Evolutionary conservation across 2,113 vertebrate species (phyloP).

Genomic region (Otus sunia): DNA sequence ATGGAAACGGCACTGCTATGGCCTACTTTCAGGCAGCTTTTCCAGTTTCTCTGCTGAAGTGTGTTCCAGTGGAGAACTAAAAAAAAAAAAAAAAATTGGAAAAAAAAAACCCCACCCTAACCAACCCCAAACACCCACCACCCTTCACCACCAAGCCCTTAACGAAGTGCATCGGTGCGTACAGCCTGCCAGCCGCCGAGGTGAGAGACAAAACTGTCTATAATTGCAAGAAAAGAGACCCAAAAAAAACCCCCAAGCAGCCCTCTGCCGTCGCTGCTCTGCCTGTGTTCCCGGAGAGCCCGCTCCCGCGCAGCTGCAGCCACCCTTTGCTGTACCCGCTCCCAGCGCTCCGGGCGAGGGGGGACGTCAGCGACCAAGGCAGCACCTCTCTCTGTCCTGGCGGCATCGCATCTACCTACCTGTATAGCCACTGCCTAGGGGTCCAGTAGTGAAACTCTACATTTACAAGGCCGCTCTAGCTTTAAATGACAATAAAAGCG

Average conservation of each 20-base stretch:
- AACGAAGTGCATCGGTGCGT: neutral
- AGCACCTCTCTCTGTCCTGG: neutral
- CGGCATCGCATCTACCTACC: neutral
- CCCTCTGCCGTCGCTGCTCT: neutral
- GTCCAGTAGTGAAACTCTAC: conserved; percentile 40
- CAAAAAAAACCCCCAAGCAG: neutral
- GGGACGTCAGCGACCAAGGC: neutral
- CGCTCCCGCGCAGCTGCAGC: neutral
- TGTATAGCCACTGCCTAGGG: conserved; percentile 32
- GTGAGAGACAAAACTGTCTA: conserved; percentile 17
- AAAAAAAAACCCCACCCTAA: neutral
- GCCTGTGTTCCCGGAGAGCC: neutral
- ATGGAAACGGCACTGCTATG: conserved; percentile 87
- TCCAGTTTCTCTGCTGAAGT: conserved; percentile 81
- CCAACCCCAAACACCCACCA: neutral
- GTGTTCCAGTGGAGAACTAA: conserved; percentile 66
- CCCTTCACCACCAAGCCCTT: conserved; percentile 51
- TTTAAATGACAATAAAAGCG: conserved; percentile 60
- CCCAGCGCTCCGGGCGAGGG: accelerated
- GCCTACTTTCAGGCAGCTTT: conserved; percentile 91
- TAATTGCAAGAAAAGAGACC: neutral
- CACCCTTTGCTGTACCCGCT: neutral
- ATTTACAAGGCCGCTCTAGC: conserved; percentile 42
- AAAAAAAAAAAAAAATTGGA: conserved; percentile 42
- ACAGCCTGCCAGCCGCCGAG: neutral